A percentile compares a stretch with the other conserved stretches of the same genome.
These are phyloP conservation scores for Brachyhypopomus gauderio DNA, from an alignment of 2,113 vertebrate species.

Conservation along the genomic window DNA sequence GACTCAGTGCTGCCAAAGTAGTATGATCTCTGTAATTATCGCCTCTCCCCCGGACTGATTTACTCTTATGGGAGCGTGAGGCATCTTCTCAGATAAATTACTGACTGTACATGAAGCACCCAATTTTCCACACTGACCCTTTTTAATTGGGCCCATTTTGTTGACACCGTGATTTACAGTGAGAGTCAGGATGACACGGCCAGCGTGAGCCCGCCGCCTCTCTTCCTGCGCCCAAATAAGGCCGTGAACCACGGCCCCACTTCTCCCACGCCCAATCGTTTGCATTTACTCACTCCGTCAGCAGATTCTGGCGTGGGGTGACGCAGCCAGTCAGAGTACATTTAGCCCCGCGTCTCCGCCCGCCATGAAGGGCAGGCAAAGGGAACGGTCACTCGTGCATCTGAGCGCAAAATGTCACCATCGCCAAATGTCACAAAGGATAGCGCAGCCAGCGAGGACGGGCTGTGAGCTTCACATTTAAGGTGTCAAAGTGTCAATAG, in stretches of 20 bases:
- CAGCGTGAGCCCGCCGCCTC: conserved; percentile 24
- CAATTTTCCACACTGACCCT: conserved; percentile 60
- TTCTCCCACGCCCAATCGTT: conserved; percentile 44
- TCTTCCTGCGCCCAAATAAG: conserved; percentile 19
- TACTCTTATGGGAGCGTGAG: conserved; percentile 69
- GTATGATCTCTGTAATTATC: conserved; percentile 72
- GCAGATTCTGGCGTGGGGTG: conserved; percentile 43
- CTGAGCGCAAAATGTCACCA: conserved; percentile 45
- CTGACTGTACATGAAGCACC: conserved; percentile 60
- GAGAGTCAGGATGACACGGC: conserved; percentile 35
- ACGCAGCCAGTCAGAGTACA: conserved; percentile 44
- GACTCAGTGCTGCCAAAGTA: conserved; percentile 59
- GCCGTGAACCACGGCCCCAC: conserved; percentile 34
- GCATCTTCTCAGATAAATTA: conserved; percentile 65
- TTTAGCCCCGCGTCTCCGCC: conserved; percentile 32
- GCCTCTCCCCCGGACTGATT: conserved; percentile 64
- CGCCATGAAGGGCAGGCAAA: conserved; percentile 31
- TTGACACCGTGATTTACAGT: conserved; percentile 67
- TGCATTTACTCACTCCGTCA: conserved; percentile 54
- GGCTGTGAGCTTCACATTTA: conserved; percentile 42
- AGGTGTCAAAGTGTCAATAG: conserved; percentile 53
- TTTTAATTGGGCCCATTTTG: conserved; percentile 71
- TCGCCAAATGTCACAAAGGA: conserved; percentile 48
- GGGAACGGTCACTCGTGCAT: conserved; percentile 44
- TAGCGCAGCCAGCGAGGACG: neutral